These are phyloP conservation scores for Miichthys miiuy DNA, from an alignment of 2,797 vertebrate species.

Conservation along the genomic window DNA sequence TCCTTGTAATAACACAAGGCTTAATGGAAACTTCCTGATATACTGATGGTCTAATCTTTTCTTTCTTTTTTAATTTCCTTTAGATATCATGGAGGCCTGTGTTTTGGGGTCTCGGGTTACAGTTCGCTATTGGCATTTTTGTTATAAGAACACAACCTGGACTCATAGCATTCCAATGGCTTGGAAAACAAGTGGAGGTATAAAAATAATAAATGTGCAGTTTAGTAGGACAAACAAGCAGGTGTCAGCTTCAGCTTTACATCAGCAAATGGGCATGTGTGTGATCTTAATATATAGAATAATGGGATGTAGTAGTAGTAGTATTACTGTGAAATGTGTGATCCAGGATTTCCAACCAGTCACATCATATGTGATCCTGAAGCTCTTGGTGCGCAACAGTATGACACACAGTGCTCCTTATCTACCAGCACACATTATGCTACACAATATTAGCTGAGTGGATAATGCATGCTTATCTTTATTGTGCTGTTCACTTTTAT, in stretches of 20 bases:
- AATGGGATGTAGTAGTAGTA: no score
- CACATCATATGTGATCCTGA: neutral
- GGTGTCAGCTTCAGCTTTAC: neutral
- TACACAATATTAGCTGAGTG: conserved; percentile 3
- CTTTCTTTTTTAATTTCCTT: conserved; percentile 4
- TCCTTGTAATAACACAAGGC: conserved; percentile 45
- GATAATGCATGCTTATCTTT: conserved; percentile 59
- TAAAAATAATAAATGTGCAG: neutral
- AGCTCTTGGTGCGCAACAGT: neutral
- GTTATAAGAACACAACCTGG: conserved; percentile 93
- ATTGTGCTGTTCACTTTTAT: conserved; percentile 30
- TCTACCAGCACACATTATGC: conserved; percentile 16
- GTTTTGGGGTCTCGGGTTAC: conserved; percentile 92
- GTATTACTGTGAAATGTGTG: neutral
- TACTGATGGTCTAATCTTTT: neutral
- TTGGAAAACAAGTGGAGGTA: conserved; percentile 94
- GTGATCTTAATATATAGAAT: neutral
- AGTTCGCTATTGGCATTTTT: conserved; percentile 92
- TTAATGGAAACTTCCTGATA: conserved; percentile 16
- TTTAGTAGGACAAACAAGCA: neutral
- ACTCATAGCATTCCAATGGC: conserved; percentile 89
- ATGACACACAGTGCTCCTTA: conserved; percentile 9
- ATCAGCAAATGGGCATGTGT: neutral
- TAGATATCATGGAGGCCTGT: conserved; percentile 93
- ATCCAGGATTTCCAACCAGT: neutral